A percentile compares a stretch with the other conserved stretches of the same genome.
These are phyloP conservation scores for Dendrolimus pini DNA, from an alignment of 2,888 invertebrate genomes.

Conservation along the genomic window DNA sequence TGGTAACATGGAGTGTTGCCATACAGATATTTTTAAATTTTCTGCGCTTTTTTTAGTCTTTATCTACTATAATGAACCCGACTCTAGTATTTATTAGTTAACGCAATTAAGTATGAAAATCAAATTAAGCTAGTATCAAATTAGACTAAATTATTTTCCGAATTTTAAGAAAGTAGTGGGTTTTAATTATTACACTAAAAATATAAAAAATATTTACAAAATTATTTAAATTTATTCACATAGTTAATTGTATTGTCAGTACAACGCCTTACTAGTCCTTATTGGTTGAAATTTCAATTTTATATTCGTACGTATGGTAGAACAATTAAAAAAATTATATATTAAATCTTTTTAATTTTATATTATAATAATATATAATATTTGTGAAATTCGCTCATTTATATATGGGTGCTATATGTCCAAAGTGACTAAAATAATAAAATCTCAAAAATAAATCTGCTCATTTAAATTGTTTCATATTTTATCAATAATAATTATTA, in stretches of 20 bases:
- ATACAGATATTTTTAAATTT: too few species aligned
- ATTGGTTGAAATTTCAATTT: slow-evolving; percentile 14
- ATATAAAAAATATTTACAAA: background rate
- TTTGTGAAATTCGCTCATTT: background rate
- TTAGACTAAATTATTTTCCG: too few species aligned
- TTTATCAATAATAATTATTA: too few species aligned
- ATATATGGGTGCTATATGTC: background rate
- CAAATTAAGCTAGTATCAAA: too few species aligned
- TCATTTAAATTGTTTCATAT: slow-evolving; percentile 9
- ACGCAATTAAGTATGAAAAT: too few species aligned
- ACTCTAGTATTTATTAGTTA: too few species aligned
- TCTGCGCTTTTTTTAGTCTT: too few species aligned
- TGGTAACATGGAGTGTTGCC: too few species aligned
- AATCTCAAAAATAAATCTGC: slow-evolving; percentile 8
- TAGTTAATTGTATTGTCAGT: slow-evolving; percentile 10
- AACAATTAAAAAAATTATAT: background rate
- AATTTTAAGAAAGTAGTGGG: too few species aligned
- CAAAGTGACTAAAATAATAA: background rate
- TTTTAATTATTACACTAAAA: too few species aligned
- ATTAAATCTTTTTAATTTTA: background rate
- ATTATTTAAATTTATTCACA: slow-evolving; percentile 2
- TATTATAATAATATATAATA: too few species aligned
- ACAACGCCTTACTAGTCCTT: slow-evolving; percentile 31
- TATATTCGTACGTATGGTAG: background rate
- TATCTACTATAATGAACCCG: too few species aligned